Conservation (phyloP, 1,140 invertebrate genomes). For the Papilio polyxenes region DNA sequence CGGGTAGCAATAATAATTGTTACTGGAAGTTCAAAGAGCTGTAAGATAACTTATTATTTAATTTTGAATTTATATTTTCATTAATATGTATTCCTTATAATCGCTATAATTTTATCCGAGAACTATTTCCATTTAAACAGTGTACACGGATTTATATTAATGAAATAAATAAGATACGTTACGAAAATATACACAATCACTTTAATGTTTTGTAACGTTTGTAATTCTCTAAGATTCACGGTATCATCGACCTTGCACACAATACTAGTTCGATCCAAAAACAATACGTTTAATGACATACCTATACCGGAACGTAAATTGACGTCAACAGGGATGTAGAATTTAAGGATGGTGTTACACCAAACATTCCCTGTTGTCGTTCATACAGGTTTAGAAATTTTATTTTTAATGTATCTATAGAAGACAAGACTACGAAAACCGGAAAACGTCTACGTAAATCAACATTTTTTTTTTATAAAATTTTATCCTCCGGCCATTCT, state of each 20-base stretch:
- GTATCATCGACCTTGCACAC: conserved; percentile 10
- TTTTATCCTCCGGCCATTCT: not conserved
- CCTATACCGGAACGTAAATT: conserved; percentile 13
- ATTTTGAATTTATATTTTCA: not conserved
- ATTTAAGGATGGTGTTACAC: conserved; percentile 7
- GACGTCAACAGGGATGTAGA: not conserved
- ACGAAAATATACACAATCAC: conserved; percentile 4
- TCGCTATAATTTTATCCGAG: not conserved
- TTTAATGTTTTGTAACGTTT: not conserved
- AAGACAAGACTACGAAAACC: not conserved
- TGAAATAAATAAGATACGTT: not conserved
- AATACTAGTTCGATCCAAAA: conserved; percentile 19
- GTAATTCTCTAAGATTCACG: conserved; percentile 5
- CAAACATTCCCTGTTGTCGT: not conserved
- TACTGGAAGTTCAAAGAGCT: too few species aligned
- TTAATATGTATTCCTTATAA: not conserved
- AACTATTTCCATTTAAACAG: not conserved
- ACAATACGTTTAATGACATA: conserved; percentile 24
- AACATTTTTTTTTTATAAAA: not conserved
- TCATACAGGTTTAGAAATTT: not conserved
- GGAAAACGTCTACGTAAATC: not conserved
- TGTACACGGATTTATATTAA: not conserved
- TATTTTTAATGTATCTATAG: not conserved
- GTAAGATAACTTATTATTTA: not conserved
- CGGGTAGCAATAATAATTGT: too few species aligned